These are phyloP conservation scores for Platerodrilus igneus DNA, from an alignment of 2,888 invertebrate genomes.

Conservation along the genomic window DNA sequence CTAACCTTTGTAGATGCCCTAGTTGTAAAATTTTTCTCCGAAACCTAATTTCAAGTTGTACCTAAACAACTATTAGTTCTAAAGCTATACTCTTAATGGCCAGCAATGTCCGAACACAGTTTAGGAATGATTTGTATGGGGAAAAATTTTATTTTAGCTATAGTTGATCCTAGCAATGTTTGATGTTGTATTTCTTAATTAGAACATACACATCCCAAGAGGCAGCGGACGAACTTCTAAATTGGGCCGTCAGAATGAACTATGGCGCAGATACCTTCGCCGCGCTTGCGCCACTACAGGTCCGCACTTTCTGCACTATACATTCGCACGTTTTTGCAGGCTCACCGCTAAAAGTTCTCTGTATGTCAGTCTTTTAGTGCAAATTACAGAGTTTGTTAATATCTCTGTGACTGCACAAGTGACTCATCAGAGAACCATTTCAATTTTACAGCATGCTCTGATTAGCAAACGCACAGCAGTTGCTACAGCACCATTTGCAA, in stretches of 20 bases:
- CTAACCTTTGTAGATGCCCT: no score
- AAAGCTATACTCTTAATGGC: no score
- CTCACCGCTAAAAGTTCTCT: constrained; percentile 18
- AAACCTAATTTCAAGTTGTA: no score
- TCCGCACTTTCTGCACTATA: constrained; percentile 38
- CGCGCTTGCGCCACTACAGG: constrained; percentile 51
- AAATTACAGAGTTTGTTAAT: constrained; percentile 14
- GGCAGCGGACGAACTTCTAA: constrained; percentile 31
- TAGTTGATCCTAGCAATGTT: constrained; percentile 45
- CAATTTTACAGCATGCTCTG: constrained; percentile 26
- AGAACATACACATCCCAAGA: constrained; percentile 37
- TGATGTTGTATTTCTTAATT: constrained; percentile 35
- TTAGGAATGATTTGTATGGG: no score
- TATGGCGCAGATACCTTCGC: constrained; percentile 48
- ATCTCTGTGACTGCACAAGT: constrained; percentile 16
- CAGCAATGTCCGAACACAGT: no score
- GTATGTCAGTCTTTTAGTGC: constrained; percentile 16
- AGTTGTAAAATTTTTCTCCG: no score
- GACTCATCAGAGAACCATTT: constrained; percentile 12
- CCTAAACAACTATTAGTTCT: no score
- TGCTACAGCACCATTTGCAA: constrained; percentile 13
- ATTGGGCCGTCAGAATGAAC: constrained; percentile 44
- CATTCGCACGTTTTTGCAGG: constrained; percentile 27
- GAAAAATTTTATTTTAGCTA: no score
- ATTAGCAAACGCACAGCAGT: constrained; percentile 26